Base-by-base conservation (phyloP, 2,113 vertebrate species). In the Passer domesticus region DNA sequence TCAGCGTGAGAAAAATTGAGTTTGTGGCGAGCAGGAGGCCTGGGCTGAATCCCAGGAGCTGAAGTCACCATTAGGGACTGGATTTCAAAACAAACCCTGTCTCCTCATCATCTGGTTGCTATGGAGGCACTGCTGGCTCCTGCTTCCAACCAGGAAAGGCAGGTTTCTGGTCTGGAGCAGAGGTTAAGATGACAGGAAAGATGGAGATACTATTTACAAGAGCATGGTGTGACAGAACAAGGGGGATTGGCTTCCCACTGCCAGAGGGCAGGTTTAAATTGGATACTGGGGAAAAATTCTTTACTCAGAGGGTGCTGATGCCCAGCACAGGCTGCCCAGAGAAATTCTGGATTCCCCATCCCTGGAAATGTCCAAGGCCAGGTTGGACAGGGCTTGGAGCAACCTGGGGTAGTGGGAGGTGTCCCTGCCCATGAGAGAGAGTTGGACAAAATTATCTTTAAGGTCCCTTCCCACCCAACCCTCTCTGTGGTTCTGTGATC, bases 81-180 rank as follows among this genome's bases (percentile, higher is more conserved):
- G 63, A 90, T 95, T 82, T 83, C 58, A 2, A 85, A 9, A 11
- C 56, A 52, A 74, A 21, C 50, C 59, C 88, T 81, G 56, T 81
- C 91, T 96, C 63, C 79, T 94, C 50, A 82, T 91, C 83, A 75
- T 75, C 92, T 87, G 11, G 94, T 95, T 97, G 95, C 87, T 92
- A 95, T 92, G 95, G 91, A 95, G 86, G 83, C 92, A 78, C 83
- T 22, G 41, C 83, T 93, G 75, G 79, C 79, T 94, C 68, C 85
- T 72, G 92, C 83, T 86, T 90, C 86, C 86, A 67, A 12, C 83
- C 1, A 7, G 50, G 88, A 72, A 53, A 90, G 31, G 82, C 58
- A 87, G 63, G 64, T 90, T 95, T 90, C 59, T 80, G 1, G 25
- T n/a, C 68, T 83, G 68, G 72, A 86, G 88, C 82, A 95, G 78